Conservation (phyloP, 2,888 invertebrate genomes). For the Synergus itoensis region DNA sequence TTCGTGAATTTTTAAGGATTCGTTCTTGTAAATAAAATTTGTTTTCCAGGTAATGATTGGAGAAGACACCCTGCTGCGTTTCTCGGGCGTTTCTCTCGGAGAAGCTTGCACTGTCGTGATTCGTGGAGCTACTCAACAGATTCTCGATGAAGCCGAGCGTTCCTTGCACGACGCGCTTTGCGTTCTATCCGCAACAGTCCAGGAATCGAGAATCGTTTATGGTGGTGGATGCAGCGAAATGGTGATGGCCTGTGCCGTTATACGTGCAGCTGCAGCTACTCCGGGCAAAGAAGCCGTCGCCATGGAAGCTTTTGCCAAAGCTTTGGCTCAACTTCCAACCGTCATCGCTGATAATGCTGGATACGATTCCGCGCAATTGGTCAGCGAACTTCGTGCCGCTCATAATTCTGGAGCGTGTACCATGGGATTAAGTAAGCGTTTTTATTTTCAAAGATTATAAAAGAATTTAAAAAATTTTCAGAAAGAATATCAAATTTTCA, state of each 20-base stretch:
- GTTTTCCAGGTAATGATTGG: conserved; percentile 92
- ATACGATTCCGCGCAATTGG: conserved; percentile 96
- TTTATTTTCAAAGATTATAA: not conserved
- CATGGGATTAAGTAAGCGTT: conserved; percentile 86
- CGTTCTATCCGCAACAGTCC: conserved; percentile 96
- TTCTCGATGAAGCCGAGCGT: conserved; percentile 98
- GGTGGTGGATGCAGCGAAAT: conserved; percentile 98
- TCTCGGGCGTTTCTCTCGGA: conserved; percentile 96
- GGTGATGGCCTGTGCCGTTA: conserved; percentile 97
- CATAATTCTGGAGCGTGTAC: conserved; percentile 90
- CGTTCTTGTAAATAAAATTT: not conserved
- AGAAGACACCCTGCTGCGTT: conserved; percentile 95
- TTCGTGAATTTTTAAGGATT: too few species aligned
- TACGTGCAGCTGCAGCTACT: conserved; percentile 89
- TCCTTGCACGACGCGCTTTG: conserved; percentile 99
- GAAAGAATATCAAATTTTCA: too few species aligned
- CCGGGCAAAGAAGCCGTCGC: conserved; percentile 98
- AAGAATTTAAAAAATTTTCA: not conserved
- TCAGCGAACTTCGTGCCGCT: conserved; percentile 93
- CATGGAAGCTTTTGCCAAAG: conserved; percentile 95
- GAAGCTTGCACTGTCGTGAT: conserved; percentile 98
- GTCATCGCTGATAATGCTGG: conserved; percentile 99
- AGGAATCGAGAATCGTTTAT: conserved; percentile 93
- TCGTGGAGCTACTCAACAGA: conserved; percentile 98
- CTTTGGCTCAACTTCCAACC: conserved; percentile 93